Evolutionary conservation across 2,113 vertebrate species (phyloP).

Genomic region (Centropus unirufus): DNA sequence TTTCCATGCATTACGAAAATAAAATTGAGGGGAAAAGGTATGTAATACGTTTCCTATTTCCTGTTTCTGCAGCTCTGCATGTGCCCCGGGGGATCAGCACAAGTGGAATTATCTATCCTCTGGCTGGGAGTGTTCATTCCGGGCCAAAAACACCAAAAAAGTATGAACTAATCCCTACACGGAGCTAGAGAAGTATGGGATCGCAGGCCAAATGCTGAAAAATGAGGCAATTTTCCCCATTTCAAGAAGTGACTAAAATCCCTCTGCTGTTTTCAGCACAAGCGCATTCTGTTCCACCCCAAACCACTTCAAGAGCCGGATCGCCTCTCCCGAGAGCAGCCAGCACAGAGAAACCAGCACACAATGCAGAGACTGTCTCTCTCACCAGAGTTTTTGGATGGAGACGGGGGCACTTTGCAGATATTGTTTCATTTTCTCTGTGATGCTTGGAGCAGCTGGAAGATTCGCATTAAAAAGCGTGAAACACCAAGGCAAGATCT

Average conservation of each 20-base stretch:
- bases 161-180: constrained; percentile 78
- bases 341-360: background rate
- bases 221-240: constrained; percentile 70
- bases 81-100: constrained; percentile 73
- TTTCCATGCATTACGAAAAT: constrained; percentile 76
- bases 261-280: constrained; percentile 61
- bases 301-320: constrained; percentile 52
- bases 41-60: constrained; percentile 87
- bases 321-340: background rate
- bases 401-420: background rate
- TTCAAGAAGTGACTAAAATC: constrained; percentile 69
- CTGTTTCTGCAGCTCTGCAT: constrained; percentile 82
- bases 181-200: constrained; percentile 56
- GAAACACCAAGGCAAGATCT: background rate
- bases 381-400: background rate
- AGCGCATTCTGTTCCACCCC: constrained; percentile 60
- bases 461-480: background rate
- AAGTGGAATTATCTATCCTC: constrained; percentile 80
- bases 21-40: constrained; percentile 79
- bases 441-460: background rate
- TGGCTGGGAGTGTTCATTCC: constrained; percentile 72
- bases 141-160: constrained; percentile 81
- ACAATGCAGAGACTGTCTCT: constrained; percentile 38
- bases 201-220: constrained; percentile 57
- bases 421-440: background rate